phyloP scores from a whole-genome alignment of 2,888 invertebrate species.

The Neocrepidodera transversa region DNA sequence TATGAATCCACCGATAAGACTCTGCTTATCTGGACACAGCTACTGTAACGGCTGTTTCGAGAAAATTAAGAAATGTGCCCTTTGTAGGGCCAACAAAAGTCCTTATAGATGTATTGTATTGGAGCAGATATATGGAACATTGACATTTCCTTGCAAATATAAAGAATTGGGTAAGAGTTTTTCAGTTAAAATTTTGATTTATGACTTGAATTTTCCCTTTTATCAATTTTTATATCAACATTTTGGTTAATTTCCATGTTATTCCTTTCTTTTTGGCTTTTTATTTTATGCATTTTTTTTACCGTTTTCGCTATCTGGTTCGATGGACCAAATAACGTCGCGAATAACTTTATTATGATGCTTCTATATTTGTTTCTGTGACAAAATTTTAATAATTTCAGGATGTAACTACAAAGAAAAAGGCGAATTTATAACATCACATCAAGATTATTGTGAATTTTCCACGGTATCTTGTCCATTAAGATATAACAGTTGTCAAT shows the following conservation, averaged over 20 bases:
- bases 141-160: slow-evolving; percentile 43
- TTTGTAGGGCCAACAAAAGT: slow-evolving; percentile 34
- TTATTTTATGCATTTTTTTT: too few relatives aligned
- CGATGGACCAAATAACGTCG: too few relatives aligned
- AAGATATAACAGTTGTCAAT: slow-evolving; percentile 34
- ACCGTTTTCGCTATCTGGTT: too few relatives aligned
- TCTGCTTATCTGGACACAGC: slow-evolving; percentile 47
- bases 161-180: slow-evolving; percentile 24
- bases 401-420: slow-evolving; percentile 37
- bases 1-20: slow-evolving; percentile 45
- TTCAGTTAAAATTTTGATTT: neutral
- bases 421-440: slow-evolving; percentile 38
- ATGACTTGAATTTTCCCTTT: too few relatives aligned
- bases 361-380: too few relatives aligned
- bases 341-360: too few relatives aligned
- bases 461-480: slow-evolving; percentile 39
- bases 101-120: slow-evolving; percentile 22
- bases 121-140: slow-evolving; percentile 24
- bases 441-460: slow-evolving; percentile 40
- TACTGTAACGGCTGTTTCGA: slow-evolving; percentile 44
- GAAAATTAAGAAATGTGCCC: slow-evolving; percentile 34
- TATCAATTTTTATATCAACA: too few relatives aligned
- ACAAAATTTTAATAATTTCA: slow-evolving; percentile 13
- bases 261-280: too few relatives aligned
- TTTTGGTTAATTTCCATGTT: too few relatives aligned